These are phyloP conservation scores for Lithobius niger DNA, from an alignment of 1,140 invertebrate species.

Conservation along the genomic window DNA sequence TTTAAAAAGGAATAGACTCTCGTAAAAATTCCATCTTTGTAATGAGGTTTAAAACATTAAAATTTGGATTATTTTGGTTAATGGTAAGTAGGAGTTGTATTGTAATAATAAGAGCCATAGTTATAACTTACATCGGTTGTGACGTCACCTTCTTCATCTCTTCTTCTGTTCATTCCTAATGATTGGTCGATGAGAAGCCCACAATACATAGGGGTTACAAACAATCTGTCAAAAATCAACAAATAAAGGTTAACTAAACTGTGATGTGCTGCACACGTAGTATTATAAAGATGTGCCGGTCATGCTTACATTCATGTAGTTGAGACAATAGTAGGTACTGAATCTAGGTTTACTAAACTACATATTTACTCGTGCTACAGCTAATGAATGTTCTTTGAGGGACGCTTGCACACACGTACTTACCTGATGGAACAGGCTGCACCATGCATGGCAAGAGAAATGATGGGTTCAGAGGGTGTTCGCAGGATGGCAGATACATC, in stretches of 20 bases:
- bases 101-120: conserved; percentile 8
- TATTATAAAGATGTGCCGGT: not conserved
- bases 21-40: not conserved
- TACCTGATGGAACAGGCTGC: too few relatives aligned
- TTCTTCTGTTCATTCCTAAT: conserved; percentile 78
- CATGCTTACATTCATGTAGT: not conserved
- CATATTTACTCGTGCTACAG: not conserved
- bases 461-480: too few relatives aligned
- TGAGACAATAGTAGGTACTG: not conserved
- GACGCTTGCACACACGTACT: too few relatives aligned
- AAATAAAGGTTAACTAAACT: conserved; percentile 2
- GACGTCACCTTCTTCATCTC: conserved; percentile 87
- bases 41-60: not conserved
- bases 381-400: not conserved
- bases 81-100: not conserved
- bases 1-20: too few relatives aligned
- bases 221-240: conserved; percentile 41
- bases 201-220: conserved; percentile 90
- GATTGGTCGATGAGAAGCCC: conserved; percentile 89
- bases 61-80: conserved; percentile 4
- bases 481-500: too few relatives aligned
- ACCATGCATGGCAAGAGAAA: too few relatives aligned
- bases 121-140: conserved; percentile 57
- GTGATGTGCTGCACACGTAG: not conserved
- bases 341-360: not conserved